Percentiles rank a stretch among this genome's conserved stretches.
phyloP scores from a whole-genome alignment of 2,797 vertebrate genomes.

The Epinephelus awoara region DNA sequence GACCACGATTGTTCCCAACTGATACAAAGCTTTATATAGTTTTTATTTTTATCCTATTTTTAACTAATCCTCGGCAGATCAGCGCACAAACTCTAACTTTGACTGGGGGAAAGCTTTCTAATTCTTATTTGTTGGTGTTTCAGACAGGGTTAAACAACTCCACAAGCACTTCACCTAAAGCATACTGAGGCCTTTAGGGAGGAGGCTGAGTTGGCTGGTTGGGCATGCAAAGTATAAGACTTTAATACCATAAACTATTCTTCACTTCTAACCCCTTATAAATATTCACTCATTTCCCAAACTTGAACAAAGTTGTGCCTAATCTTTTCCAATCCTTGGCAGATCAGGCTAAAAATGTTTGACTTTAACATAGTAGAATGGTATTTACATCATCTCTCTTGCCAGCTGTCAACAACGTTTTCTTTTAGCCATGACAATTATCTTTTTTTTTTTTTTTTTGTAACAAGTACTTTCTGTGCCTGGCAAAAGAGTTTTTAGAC shows the following conservation, averaged over 20 bases:
- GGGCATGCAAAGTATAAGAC: background rate
- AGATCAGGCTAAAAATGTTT: background rate
- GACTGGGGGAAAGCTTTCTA: too few relatives aligned
- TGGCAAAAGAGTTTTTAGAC: too few relatives aligned
- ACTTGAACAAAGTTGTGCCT: background rate
- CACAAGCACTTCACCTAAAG: too few relatives aligned
- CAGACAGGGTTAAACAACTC: background rate
- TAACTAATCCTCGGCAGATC: too few relatives aligned
- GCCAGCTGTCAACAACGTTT: background rate
- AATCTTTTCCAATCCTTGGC: background rate
- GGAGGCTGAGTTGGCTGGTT: background rate
- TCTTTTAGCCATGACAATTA: background rate
- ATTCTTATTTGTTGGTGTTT: background rate
- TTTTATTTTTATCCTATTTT: too few relatives aligned
- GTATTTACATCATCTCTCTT: background rate
- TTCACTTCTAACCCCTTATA: background rate
- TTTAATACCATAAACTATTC: background rate
- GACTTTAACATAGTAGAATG: background rate
- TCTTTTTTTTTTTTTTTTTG: background rate
- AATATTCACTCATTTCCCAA: background rate
- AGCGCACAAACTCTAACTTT: too few relatives aligned
- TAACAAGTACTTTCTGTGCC: background rate
- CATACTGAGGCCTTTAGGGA: background rate
- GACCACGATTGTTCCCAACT: too few relatives aligned
- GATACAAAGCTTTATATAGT: too few relatives aligned